A percentile compares a stretch with the other conserved stretches of the same genome.
Conservation (phyloP, 2,797 vertebrate species). For the Hybognathus amarus region DNA sequence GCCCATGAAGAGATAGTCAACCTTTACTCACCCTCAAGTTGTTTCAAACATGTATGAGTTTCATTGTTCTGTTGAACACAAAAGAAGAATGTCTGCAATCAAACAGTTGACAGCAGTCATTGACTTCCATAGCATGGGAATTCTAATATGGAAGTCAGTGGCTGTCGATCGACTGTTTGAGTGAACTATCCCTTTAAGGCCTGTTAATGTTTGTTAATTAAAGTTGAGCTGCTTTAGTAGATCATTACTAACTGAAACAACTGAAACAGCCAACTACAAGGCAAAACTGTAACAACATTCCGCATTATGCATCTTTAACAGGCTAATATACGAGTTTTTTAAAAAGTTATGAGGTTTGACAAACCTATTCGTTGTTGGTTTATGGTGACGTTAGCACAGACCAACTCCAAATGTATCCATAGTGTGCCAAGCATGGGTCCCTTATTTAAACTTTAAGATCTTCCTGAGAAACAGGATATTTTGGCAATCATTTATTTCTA, state of each 20-base stretch:
- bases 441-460: neutral
- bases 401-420: conserved; percentile 13
- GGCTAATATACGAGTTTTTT: neutral
- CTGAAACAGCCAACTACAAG: neutral
- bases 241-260: neutral
- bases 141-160: too few relatives aligned
- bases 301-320: neutral
- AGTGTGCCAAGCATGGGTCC: neutral
- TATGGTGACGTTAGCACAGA: neutral
- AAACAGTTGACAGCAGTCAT: too few relatives aligned
- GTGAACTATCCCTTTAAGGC: too few relatives aligned
- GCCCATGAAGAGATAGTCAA: too few relatives aligned
- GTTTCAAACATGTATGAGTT: too few relatives aligned
- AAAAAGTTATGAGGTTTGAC: neutral
- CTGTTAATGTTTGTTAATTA: neutral
- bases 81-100: too few relatives aligned
- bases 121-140: too few relatives aligned
- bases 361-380: neutral
- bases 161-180: too few relatives aligned
- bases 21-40: too few relatives aligned
- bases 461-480: neutral
- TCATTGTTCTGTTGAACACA: too few relatives aligned
- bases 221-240: neutral
- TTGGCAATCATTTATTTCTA: neutral
- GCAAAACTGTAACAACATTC: too few relatives aligned